A percentile compares a stretch with the other conserved stretches of the same genome.
These are phyloP conservation scores for Dromococcyx pavoninus DNA, from an alignment of 2,797 vertebrate species.

Conservation along the genomic window DNA sequence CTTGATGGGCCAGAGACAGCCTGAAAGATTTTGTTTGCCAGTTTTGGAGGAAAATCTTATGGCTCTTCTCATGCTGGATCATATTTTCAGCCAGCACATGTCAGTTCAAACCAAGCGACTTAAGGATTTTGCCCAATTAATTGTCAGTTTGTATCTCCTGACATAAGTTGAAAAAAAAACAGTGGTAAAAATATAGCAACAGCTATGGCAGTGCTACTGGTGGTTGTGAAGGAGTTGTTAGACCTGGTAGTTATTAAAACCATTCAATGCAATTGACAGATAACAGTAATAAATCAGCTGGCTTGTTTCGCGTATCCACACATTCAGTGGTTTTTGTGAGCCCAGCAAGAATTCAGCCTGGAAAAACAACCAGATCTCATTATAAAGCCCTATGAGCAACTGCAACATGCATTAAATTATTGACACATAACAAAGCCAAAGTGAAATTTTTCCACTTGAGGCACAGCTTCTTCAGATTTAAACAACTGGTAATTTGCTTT, in stretches of 20 bases:
- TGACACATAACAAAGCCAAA: neutral
- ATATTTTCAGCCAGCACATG: neutral
- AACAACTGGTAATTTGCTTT: neutral
- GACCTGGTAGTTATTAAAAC: constrained; percentile 15
- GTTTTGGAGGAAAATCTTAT: neutral
- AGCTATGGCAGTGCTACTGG: neutral
- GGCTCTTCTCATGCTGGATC: neutral
- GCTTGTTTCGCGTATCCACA: neutral
- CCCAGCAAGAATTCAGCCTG: neutral
- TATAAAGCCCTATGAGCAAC: neutral
- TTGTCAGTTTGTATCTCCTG: neutral
- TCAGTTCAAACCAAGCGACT: neutral
- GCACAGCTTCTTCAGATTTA: neutral
- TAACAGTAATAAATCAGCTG: neutral
- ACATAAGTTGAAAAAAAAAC: neutral
- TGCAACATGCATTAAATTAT: neutral
- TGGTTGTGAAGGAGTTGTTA: neutral
- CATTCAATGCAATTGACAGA: neutral
- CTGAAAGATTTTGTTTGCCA: neutral
- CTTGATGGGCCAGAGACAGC: neutral
- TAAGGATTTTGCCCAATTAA: neutral
- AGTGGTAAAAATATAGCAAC: neutral
- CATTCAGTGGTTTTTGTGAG: neutral
- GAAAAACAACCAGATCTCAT: neutral
- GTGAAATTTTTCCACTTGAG: neutral